Base-by-base conservation (phyloP, 2,797 vertebrate genomes). In the Gorsachius magnificus region DNA sequence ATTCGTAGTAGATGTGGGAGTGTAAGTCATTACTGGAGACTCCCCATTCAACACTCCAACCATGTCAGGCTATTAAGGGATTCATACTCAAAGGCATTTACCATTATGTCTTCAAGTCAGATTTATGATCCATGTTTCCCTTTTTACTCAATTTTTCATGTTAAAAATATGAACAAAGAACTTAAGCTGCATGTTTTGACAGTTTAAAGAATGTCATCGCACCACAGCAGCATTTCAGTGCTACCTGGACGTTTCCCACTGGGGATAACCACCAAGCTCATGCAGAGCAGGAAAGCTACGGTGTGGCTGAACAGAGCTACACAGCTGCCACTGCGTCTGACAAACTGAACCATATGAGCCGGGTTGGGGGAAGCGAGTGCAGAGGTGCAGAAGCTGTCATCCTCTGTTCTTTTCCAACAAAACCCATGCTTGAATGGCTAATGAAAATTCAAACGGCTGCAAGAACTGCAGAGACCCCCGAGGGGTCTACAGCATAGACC, bases 281-380 rank as follows among this genome's bases (percentile, higher is more conserved):
- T 0, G 7, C 11, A 38, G 36, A 83, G 29, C 26, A 79, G 21
- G 7, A 88, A n/a, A 88, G 29, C n/a, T 15, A 18, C 29, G 45
- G 18, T 1, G 10, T 43, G 26, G 38, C 33, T 35, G 12, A 38
- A 11, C 20, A 61, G 36, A 82, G 12, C 31, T 38, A 45, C 41
- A 43, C 0, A 0, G 60, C n/a, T 78, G 11, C 41, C 4, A 1
- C 13, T 38, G 15, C 35, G n/a, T 18, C 53, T 70, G 53, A 60
- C 16, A 17, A 7, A 26, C 28, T 36, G 11, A 74, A 86, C 11
- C 1, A 4, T 5, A 53, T 2, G 5, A 89, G 18, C 13, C 16
- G 3, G 6, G 25, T 0, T 21, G 9, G 31, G 28, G 17, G 89
- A 72, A 58, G 36, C 15, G 80, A 74, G 51, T 0, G 0, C 36